Evolutionary conservation across 2,797 vertebrate species (phyloP).

Genomic region (Mus minutoides): DNA sequence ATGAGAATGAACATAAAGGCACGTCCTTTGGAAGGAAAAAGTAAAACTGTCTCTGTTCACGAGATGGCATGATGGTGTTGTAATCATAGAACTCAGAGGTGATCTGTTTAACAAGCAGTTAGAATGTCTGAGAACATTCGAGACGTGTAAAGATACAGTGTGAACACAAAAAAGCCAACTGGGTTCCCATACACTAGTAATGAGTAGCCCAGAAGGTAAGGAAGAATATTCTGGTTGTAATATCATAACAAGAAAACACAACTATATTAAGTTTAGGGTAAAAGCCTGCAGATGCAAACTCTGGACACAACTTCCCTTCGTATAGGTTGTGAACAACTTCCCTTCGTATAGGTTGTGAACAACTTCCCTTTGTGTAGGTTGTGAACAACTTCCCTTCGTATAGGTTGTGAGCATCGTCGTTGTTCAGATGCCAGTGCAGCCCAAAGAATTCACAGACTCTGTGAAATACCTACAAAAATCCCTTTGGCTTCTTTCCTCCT

Average conservation of each 20-base stretch:
- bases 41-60: neutral
- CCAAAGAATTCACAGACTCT: neutral
- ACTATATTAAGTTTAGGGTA: neutral
- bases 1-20: neutral
- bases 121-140: neutral
- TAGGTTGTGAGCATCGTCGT: neutral
- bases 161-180: neutral
- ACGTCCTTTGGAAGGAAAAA: neutral
- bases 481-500: neutral
- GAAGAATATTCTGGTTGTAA: neutral
- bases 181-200: neutral
- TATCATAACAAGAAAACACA: neutral
- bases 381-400: neutral
- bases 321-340: too few species aligned
- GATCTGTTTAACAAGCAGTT: neutral
- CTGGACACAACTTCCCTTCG: neutral
- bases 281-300: neutral
- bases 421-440: neutral
- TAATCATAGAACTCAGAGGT: neutral
- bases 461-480: neutral
- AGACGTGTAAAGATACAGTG: neutral
- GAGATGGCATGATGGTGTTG: neutral
- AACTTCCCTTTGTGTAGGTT: too few species aligned
- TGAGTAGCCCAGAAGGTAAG: neutral
- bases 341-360: neutral